phyloP scores from a whole-genome alignment of 2,797 vertebrate species.

The Delichon dasypus region DNA sequence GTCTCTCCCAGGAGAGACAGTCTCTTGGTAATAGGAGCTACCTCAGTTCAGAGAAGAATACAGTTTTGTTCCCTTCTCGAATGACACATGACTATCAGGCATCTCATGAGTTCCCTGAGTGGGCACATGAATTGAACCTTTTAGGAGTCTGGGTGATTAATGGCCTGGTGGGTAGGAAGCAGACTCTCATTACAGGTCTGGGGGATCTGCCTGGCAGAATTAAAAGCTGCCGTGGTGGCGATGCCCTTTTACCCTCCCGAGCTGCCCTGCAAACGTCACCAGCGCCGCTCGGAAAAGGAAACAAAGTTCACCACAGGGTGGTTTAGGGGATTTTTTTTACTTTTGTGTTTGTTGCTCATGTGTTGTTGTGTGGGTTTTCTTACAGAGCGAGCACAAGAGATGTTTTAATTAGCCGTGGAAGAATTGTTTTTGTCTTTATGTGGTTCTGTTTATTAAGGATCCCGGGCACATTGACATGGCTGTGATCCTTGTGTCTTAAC shows the following conservation, averaged over 20 bases:
- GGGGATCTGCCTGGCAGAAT: slow-evolving; percentile 34
- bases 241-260: slow-evolving; percentile 19
- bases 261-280: neutral
- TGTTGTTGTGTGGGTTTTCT: neutral
- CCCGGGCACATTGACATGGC: neutral
- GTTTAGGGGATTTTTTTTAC: slow-evolving; percentile 45
- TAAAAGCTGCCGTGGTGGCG: neutral
- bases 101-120: slow-evolving; percentile 52
- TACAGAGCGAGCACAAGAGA: neutral
- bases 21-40: slow-evolving; percentile 55
- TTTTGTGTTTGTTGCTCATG: slow-evolving; percentile 20
- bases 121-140: slow-evolving; percentile 58
- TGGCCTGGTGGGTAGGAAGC: slow-evolving; percentile 50
- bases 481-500: neutral
- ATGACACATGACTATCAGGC: slow-evolving; percentile 62
- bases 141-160: slow-evolving; percentile 51
- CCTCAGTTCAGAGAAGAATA: slow-evolving; percentile 49
- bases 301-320: slow-evolving; percentile 4
- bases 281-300: neutral
- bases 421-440: neutral
- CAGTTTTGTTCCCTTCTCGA: slow-evolving; percentile 41
- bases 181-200: neutral
- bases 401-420: neutral
- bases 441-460: neutral
- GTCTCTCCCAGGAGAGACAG: slow-evolving; percentile 8